Conservation (phyloP, 2,888 invertebrate genomes). For the Cantharis rustica region DNA sequence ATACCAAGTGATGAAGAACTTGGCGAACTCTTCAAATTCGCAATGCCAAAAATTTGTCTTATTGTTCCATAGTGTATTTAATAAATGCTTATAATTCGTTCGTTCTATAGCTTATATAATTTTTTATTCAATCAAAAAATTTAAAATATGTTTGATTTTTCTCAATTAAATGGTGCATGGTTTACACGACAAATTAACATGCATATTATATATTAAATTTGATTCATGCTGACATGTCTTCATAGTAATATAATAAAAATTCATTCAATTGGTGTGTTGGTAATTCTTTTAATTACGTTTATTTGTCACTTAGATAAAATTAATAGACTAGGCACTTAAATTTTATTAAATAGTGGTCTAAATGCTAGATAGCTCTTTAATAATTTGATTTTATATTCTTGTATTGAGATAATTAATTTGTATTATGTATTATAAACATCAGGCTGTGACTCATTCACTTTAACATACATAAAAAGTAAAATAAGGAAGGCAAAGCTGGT, state of each 20-base stretch:
- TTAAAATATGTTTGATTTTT: not conserved
- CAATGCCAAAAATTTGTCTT: not conserved
- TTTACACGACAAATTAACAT: not conserved
- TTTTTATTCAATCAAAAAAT: too few relatives aligned
- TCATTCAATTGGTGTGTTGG: conserved; percentile 12
- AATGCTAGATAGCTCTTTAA: conserved; percentile 14
- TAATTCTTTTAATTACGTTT: conserved; percentile 15
- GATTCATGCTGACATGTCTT: not conserved
- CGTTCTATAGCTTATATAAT: too few relatives aligned
- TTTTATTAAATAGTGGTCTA: conserved; percentile 19
- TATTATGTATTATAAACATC: conserved; percentile 1
- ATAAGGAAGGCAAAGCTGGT: not conserved
- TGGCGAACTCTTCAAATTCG: not conserved
- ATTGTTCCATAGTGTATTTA: not conserved
- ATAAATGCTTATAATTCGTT: too few relatives aligned
- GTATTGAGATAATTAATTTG: conserved; percentile 12
- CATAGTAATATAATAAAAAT: conserved; percentile 8
- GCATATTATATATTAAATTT: not conserved
- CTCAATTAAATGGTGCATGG: not conserved
- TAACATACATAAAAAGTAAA: conserved; percentile 2
- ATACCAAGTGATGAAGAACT: not conserved
- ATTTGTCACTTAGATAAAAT: conserved; percentile 17
- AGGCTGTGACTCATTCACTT: conserved; percentile 9
- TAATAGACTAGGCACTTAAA: conserved; percentile 18
- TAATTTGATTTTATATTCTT: conserved; percentile 21